Base-by-base conservation (phyloP, 2,888 invertebrate genomes). In the Scaptomyza parva region DNA sequence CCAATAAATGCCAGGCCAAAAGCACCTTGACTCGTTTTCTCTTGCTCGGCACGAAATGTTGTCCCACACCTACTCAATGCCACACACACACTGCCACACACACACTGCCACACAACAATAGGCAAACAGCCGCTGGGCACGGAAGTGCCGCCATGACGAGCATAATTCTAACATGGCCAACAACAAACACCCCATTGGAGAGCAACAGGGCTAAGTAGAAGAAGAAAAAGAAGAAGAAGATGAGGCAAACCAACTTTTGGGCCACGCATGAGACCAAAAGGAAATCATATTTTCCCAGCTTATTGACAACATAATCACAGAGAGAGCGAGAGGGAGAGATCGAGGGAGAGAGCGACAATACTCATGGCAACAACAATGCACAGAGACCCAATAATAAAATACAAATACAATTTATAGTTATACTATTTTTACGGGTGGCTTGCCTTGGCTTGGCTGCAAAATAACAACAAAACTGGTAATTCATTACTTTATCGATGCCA, bases 401-500 rank as follows among this genome's bases (percentile, higher is more conserved):
- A 73, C 77, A 87, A 76, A 84, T 67, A 73, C 77, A 83, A 88
- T 80, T 79, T 79, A 88, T 82, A 87, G 76, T 76, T 76, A 73
- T 59, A 71, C 65, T 71, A 65, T 53, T 67, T 71, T 68, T 68
- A 69, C 68, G 68, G 52, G 28, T 44, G 52, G 33, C 28, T 47
- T 20, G 41, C 28, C 2, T 35, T n/a, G n/a, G 33, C 37, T 40
- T 40, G 40, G 26, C 12, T 44, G 44, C 45, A 26, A 20, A 28
- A 28, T 9, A 22, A 54, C 52, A 50, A 63, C 62, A 61, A 67
- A 73, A 65, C 81, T 72, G 86, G 71, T 88, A 86, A 89, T 89
- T 88, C 89, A 89, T 89, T 88, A 88, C 88, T 88, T 88, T 88
- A 89, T 88, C 78, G 87, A 78, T 78, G 83, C 75, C 75, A 84